Conservation (phyloP, 2,888 invertebrate genomes). For the Agrotis clavis region DNA sequence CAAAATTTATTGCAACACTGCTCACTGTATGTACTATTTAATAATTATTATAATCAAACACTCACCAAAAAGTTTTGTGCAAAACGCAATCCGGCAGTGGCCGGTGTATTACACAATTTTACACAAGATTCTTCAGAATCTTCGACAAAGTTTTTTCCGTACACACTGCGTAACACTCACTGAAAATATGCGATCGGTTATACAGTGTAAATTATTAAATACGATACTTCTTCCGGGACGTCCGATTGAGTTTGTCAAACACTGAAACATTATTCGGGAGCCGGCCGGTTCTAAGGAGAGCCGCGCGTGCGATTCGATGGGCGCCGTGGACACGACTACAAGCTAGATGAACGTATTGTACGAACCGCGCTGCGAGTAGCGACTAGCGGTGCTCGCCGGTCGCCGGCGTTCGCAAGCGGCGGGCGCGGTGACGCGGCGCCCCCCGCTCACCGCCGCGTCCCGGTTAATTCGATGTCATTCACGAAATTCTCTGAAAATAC, state of each 20-base stretch:
- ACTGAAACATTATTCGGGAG: slow-evolving; percentile 91
- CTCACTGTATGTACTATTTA: slow-evolving; percentile 18
- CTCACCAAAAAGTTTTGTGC: slow-evolving; percentile 90
- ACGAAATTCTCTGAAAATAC: slow-evolving; percentile 87
- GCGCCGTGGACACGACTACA: slow-evolving; percentile 89
- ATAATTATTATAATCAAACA: slow-evolving; percentile 65
- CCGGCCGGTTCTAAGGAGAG: slow-evolving; percentile 88
- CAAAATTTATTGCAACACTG: slow-evolving; percentile 47
- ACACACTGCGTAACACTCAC: slow-evolving; percentile 91
- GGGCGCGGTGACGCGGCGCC: slow-evolving; percentile 73
- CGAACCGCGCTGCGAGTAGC: slow-evolving; percentile 68
- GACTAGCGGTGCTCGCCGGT: slow-evolving; percentile 76
- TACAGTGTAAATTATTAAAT: slow-evolving; percentile 90
- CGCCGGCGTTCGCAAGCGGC: slow-evolving; percentile 75
- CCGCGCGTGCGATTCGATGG: slow-evolving; percentile 89
- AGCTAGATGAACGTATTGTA: slow-evolving; percentile 65
- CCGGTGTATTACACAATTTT: slow-evolving; percentile 90
- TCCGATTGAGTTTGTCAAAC: slow-evolving; percentile 91
- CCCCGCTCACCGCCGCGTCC: slow-evolving; percentile 68
- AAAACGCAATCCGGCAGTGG: slow-evolving; percentile 88
- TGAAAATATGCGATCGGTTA: slow-evolving; percentile 90
- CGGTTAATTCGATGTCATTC: slow-evolving; percentile 85
- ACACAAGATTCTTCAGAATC: slow-evolving; percentile 91
- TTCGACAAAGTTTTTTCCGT: slow-evolving; percentile 91
- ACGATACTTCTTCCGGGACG: slow-evolving; percentile 90